These are phyloP conservation scores for Tetragnatha versicolor DNA, from an alignment of 1,140 invertebrate genomes.

Conservation along the genomic window DNA sequence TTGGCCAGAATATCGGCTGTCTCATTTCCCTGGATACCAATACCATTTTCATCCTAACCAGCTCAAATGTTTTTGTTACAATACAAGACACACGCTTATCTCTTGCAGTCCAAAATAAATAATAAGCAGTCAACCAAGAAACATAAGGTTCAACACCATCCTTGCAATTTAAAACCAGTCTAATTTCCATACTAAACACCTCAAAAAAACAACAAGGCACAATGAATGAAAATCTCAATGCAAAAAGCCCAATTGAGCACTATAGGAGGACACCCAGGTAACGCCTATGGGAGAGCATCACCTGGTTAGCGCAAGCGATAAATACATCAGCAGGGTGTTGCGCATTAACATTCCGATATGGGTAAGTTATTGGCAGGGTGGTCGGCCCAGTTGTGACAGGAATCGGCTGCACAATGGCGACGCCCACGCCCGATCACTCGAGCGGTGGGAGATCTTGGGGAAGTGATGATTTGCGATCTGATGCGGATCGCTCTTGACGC, in stretches of 20 bases:
- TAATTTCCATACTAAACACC: background rate
- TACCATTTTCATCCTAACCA: no score
- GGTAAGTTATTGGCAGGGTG: background rate
- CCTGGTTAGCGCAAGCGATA: background rate
- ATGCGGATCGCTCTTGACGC: background rate
- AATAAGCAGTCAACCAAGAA: no score
- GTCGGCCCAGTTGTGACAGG: background rate
- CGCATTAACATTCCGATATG: background rate
- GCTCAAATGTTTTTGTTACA: no score
- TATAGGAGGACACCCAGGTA: background rate
- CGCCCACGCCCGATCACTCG: background rate
- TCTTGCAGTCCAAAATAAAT: no score
- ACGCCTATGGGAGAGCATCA: background rate
- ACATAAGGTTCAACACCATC: no score
- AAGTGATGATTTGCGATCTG: background rate
- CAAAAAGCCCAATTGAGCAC: background rate
- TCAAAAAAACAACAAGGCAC: background rate
- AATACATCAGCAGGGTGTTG: constrained; percentile 2
- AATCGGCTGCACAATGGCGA: background rate
- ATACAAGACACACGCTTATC: no score
- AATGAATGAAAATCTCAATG: background rate
- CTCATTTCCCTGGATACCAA: no score
- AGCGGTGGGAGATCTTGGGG: background rate
- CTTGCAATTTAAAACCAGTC: background rate
- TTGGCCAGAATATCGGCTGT: no score